phyloP scores from a whole-genome alignment of 2,888 invertebrate genomes.

The Caenorhabditis plicata region DNA sequence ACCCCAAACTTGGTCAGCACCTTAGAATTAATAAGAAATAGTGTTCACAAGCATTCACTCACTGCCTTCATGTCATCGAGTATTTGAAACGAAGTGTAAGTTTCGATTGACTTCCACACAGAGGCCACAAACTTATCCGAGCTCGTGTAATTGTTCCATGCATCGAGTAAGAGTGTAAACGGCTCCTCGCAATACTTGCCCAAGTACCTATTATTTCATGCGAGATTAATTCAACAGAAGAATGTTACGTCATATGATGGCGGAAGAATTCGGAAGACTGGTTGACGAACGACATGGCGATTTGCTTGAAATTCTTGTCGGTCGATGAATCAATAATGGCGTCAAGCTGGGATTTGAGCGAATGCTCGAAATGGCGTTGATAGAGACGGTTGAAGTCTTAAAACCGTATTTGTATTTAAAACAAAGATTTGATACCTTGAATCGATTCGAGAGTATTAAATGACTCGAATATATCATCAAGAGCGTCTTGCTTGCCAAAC shows the following conservation, averaged over 20 bases:
- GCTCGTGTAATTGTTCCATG: constrained; percentile 29
- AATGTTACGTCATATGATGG: constrained; percentile 13
- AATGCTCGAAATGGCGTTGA: constrained; percentile 33
- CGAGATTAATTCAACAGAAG: not conserved
- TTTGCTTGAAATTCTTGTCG: constrained; percentile 18
- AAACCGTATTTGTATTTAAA: not conserved
- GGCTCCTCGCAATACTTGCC: constrained; percentile 33
- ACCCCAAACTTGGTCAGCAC: not conserved
- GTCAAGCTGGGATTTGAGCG: constrained; percentile 4
- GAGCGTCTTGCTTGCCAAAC: constrained; percentile 15
- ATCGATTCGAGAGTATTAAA: constrained; percentile 23
- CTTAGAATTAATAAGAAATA: not conserved
- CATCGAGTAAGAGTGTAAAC: constrained; percentile 18
- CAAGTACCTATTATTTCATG: constrained; percentile 4
- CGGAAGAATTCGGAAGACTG: constrained; percentile 23
- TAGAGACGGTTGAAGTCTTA: constrained; percentile 32
- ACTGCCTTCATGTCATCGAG: constrained; percentile 22
- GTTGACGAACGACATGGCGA: constrained; percentile 10
- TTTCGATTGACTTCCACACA: constrained; percentile 11
- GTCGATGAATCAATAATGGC: constrained; percentile 2
- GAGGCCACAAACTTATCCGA: constrained; percentile 15
- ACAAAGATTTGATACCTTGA: constrained; percentile 9
- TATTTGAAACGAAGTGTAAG: constrained; percentile 14
- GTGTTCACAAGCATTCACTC: not conserved
- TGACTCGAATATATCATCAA: constrained; percentile 31